A percentile compares a stretch with the other conserved stretches of the same genome.
These are phyloP conservation scores for Elephas maximus DNA, from an alignment of 2,113 vertebrate genomes.

Conservation along the genomic window DNA sequence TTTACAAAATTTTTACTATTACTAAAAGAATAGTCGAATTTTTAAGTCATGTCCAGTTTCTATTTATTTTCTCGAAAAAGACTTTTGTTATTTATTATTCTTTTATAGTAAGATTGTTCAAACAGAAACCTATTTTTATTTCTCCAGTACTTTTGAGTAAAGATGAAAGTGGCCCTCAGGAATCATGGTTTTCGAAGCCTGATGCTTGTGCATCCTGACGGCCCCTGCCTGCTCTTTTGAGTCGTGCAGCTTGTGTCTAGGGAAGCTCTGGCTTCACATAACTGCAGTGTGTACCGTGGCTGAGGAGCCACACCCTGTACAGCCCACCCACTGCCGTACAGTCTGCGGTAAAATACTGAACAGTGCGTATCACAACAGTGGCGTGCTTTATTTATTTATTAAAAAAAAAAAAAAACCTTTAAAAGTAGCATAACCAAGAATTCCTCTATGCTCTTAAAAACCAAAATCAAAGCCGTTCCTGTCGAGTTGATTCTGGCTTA, in stretches of 20 bases:
- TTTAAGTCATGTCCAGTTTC: conserved; percentile 12
- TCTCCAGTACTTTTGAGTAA: background rate
- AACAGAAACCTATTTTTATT: background rate
- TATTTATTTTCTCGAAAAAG: background rate
- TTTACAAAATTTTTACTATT: background rate
- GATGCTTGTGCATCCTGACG: background rate
- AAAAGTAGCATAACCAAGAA: background rate
- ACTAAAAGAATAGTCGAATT: background rate
- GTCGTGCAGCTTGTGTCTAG: background rate
- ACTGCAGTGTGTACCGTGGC: too few relatives aligned
- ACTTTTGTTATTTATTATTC: background rate
- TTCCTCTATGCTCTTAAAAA: background rate
- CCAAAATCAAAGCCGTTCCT: too few relatives aligned
- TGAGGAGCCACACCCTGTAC: background rate
- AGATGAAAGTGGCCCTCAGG: background rate
- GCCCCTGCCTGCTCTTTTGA: background rate
- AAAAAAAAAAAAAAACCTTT: background rate
- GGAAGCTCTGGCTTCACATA: background rate
- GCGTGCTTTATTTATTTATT: background rate
- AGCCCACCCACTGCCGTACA: too few relatives aligned
- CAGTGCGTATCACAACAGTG: background rate
- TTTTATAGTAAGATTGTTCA: background rate
- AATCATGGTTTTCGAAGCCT: background rate
- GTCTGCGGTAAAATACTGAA: background rate
- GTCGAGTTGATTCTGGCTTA: too few relatives aligned